These are phyloP conservation scores for Mastomys coucha DNA, from an alignment of 2,113 vertebrate species.

Conservation along the genomic window DNA sequence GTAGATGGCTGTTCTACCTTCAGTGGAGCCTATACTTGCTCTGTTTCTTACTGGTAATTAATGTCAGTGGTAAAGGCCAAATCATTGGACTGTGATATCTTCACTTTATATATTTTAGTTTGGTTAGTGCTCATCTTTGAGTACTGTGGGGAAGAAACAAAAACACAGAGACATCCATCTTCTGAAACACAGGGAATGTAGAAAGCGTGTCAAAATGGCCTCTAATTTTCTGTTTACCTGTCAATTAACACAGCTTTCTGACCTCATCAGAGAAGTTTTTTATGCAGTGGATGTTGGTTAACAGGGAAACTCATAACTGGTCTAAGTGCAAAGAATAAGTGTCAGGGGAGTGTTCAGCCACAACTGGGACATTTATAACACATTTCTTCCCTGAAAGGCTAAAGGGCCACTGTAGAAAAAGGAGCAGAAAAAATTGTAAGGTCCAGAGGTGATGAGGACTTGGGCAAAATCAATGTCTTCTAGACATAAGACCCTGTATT, in stretches of 20 bases:
- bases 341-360: background rate
- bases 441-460: background rate
- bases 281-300: background rate
- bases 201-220: no score
- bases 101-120: background rate
- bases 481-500: background rate
- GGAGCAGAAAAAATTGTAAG: background rate
- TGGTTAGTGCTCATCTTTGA: no score
- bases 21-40: background rate
- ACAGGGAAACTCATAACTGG: background rate
- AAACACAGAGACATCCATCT: background rate
- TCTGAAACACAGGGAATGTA: background rate
- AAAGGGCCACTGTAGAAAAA: background rate
- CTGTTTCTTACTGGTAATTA: background rate
- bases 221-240: background rate
- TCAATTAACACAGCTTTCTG: background rate
- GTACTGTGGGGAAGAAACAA: background rate
- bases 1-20: background rate
- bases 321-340: background rate
- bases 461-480: background rate
- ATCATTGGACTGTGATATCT: background rate
- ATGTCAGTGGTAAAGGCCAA: background rate
- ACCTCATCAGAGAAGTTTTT: background rate
- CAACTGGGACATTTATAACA: background rate
- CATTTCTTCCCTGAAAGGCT: background rate